A percentile compares a stretch with the other conserved stretches of the same genome.
These are phyloP conservation scores for Callinectes sapidus DNA, from an alignment of 2,888 invertebrate species.

Conservation along the genomic window DNA sequence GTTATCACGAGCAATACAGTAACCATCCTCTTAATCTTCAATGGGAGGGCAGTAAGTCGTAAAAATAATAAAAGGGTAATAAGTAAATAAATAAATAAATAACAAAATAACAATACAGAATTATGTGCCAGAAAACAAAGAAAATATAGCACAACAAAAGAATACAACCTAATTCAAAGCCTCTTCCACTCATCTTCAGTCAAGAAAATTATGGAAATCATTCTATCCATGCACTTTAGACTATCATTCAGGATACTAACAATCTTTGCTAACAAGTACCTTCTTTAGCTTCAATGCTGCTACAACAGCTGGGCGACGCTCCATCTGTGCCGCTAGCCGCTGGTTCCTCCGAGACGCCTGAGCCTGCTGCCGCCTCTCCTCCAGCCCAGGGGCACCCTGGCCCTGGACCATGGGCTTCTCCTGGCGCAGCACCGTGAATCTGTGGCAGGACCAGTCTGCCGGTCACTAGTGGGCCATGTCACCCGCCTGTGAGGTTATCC, in stretches of 20 bases:
- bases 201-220: too few relatives aligned
- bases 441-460: slow-evolving; percentile 57
- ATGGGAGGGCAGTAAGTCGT: background rate
- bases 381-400: slow-evolving; percentile 58
- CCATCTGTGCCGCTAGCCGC: slow-evolving; percentile 78
- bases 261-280: slow-evolving; percentile 72
- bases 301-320: slow-evolving; percentile 77
- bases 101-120: background rate
- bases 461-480: slow-evolving; percentile 44
- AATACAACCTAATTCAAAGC: too few relatives aligned
- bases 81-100: too few relatives aligned
- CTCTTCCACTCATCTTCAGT: too few relatives aligned
- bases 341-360: slow-evolving; percentile 76
- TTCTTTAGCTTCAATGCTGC: slow-evolving; percentile 76
- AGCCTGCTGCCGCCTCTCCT: slow-evolving; percentile 65
- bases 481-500: slow-evolving; percentile 45
- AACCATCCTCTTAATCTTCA: background rate
- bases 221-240: too few relatives aligned
- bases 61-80: too few relatives aligned
- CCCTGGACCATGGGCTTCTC: slow-evolving; percentile 60
- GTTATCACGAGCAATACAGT: background rate
- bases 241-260: background rate
- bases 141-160: too few relatives aligned
- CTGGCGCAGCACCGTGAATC: slow-evolving; percentile 68
- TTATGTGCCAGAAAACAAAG: too few relatives aligned